A percentile compares a stretch with the other conserved stretches of the same genome.
These are phyloP conservation scores for Paraescarpia echinospica DNA, from an alignment of 1,140 invertebrate genomes.

Conservation along the genomic window DNA sequence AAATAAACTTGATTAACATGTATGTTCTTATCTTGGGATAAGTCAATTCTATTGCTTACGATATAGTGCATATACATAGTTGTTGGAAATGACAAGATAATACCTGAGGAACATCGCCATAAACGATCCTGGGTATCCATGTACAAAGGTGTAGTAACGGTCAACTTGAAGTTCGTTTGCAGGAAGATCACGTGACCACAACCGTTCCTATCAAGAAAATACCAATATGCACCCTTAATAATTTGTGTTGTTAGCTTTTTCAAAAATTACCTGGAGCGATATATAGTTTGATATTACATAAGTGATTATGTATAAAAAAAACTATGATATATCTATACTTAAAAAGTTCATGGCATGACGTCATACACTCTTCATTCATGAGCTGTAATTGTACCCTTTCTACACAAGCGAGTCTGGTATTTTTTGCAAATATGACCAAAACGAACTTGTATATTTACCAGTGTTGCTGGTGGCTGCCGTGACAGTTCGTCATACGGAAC, in stretches of 20 bases:
- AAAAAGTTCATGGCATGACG: no score
- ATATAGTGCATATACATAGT: not conserved
- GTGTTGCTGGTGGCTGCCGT: not conserved
- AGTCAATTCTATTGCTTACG: not conserved
- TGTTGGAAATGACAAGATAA: not conserved
- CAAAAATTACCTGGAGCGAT: no score
- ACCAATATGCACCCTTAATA: not conserved
- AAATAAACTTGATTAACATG: not conserved
- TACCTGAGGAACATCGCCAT: constrained; percentile 12
- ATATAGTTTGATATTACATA: no score
- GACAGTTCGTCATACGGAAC: not conserved
- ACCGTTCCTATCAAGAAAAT: not conserved
- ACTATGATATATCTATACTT: no score
- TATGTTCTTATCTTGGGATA: not conserved
- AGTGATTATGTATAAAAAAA: no score
- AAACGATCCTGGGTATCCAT: not conserved
- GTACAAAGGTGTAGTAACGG: constrained; percentile 7
- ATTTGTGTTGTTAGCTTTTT: no score
- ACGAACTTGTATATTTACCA: not conserved
- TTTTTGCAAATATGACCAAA: no score
- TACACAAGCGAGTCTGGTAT: no score
- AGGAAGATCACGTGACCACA: constrained; percentile 6
- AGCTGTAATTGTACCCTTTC: no score
- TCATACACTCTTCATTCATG: no score
- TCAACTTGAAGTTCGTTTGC: not conserved